These are phyloP conservation scores for Ellobium chinense DNA, from an alignment of 2,888 invertebrate genomes.

Conservation along the genomic window DNA sequence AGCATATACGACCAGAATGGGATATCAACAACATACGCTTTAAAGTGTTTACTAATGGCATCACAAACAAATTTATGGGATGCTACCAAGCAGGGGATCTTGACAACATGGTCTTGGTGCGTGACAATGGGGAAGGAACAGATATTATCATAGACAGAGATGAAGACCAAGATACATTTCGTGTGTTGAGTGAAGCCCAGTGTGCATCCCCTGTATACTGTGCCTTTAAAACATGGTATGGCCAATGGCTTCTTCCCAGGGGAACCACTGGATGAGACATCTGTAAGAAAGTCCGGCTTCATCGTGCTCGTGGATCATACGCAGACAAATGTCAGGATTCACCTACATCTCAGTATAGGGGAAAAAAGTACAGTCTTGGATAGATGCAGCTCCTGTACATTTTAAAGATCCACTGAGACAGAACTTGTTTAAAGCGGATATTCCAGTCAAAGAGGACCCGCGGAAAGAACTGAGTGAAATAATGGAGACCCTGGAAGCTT, in stretches of 20 bases:
- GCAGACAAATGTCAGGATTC: slow-evolving; percentile 12
- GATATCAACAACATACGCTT: slow-evolving; percentile 83
- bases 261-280: slow-evolving; percentile 77
- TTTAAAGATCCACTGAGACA: slow-evolving; percentile 83
- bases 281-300: slow-evolving; percentile 75
- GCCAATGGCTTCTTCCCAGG: slow-evolving; percentile 91
- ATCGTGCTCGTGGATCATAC: slow-evolving; percentile 69
- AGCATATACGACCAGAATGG: slow-evolving; percentile 87
- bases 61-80: slow-evolving; percentile 94
- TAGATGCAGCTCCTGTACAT: slow-evolving; percentile 66
- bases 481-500: slow-evolving; percentile 84
- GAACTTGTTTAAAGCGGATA: slow-evolving; percentile 81
- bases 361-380: slow-evolving; percentile 83
- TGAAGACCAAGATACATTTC: slow-evolving; percentile 82
- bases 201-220: slow-evolving; percentile 93
- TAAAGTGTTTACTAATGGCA: slow-evolving; percentile 96
- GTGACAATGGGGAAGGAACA: slow-evolving; percentile 95
- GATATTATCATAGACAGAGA: slow-evolving; percentile 94
- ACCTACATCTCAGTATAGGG: slow-evolving; percentile 86
- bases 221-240: slow-evolving; percentile 94
- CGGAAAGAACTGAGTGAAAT: slow-evolving; percentile 81
- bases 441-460: slow-evolving; percentile 60
- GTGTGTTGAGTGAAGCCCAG: slow-evolving; percentile 81
- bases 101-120: slow-evolving; percentile 88
- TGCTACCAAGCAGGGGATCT: slow-evolving; percentile 82